Evolutionary conservation across 2,888 invertebrate species (phyloP), one percentile per base, ranked within the genome.

Genomic region (Papilio protenor): DNA sequence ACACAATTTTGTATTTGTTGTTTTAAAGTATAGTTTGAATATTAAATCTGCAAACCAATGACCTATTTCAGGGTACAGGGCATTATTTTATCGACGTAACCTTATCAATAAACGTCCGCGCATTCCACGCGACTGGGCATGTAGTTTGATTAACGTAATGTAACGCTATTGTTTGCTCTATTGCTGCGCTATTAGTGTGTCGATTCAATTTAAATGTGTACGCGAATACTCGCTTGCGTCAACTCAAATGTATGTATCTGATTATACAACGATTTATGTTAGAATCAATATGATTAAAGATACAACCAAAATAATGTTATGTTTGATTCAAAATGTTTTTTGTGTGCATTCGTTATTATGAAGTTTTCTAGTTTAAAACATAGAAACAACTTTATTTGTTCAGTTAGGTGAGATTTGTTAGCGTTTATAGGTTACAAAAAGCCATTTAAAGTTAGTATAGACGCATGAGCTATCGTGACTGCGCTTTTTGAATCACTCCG

Each of bases 151-250:
- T 45, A 61, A 73, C 59, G 59, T 59, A 45, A 66, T 66, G 21
- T 66, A 61, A 47, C 47, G 59, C 61, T 61, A 73, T 73, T 73
- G 73, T 73, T 61, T 59, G 73, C 73, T 47, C 61, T 73, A 73
- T 61, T 61, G 47, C 61, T 11, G 14, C 57, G 59, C 61, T 59
- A 61, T 73, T 73, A 73, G 47, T 61, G 59, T 73, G 73, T 73
- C 73, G 59, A 61, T 73, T 73, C 73, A 61, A 61, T 73, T 73
- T 23, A 73, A 59, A 47, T 73, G 33, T 40, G 57, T 14, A 55
- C 40, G 55, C 57, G 33, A 40, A 57, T 73, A 21, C 59, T 55
- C 59, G 47, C 5, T 47, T 57, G 45, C 66, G 66, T 69, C 66
- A 69, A 45, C 21, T 21, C 18, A 66, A 40, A 45, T 40, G 40